phyloP scores from a whole-genome alignment of 2,888 invertebrate genomes.

The Chrysotoxum bicinctum region DNA sequence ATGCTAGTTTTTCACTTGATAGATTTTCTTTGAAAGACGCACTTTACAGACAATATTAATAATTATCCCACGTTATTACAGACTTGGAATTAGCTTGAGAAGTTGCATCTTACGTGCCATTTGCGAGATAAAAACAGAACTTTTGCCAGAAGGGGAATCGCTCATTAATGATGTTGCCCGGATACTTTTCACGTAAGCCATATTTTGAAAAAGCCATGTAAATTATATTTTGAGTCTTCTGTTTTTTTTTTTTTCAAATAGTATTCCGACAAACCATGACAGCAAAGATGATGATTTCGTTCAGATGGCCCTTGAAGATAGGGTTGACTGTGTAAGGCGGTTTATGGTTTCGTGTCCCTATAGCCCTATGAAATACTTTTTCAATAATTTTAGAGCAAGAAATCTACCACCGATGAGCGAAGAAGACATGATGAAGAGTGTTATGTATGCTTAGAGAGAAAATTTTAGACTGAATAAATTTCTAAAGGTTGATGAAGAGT shows the following conservation, averaged over 20 bases:
- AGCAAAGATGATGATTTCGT: slow-evolving; percentile 51
- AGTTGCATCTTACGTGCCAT: slow-evolving; percentile 58
- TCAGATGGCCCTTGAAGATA: slow-evolving; percentile 53
- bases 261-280: slow-evolving; percentile 57
- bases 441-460: slow-evolving; percentile 24
- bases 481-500: background rate
- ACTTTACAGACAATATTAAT: too few species aligned
- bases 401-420: slow-evolving; percentile 4
- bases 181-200: slow-evolving; percentile 55
- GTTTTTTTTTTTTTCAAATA: background rate
- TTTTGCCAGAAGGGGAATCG: slow-evolving; percentile 54
- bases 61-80: background rate
- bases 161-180: slow-evolving; percentile 55
- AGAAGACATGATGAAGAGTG: slow-evolving; percentile 23
- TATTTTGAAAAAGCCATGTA: background rate
- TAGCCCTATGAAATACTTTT: slow-evolving; percentile 50
- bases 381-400: slow-evolving; percentile 37
- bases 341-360: slow-evolving; percentile 61
- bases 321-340: slow-evolving; percentile 47
- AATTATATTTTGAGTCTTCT: background rate
- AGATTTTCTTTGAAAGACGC: too few species aligned
- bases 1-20: too few species aligned
- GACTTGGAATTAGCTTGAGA: slow-evolving; percentile 45
- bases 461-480: slow-evolving; percentile 2
- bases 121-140: slow-evolving; percentile 53